A percentile compares a stretch with the other conserved stretches of the same genome.
phyloP scores from a whole-genome alignment of 2,797 vertebrate species.

The Perdix hodgsoniae region DNA sequence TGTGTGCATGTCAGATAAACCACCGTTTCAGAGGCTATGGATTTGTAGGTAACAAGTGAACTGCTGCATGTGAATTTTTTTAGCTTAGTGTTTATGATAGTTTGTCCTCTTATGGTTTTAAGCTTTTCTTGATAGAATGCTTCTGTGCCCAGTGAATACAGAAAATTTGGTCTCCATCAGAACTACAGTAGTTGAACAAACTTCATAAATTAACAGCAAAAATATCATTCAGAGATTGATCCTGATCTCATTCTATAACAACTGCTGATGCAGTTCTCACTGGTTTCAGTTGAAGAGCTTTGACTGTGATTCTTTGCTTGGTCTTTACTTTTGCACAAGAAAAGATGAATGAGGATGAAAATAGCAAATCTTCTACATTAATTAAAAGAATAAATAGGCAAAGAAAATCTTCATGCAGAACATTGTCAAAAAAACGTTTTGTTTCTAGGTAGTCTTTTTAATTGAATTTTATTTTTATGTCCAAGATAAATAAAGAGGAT shows the following conservation, averaged over 20 bases:
- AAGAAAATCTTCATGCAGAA: neutral
- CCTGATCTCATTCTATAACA: neutral
- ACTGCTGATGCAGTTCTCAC: neutral
- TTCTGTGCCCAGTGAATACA: neutral
- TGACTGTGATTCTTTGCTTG: neutral
- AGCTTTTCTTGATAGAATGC: neutral
- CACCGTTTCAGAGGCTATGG: neutral
- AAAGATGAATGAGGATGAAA: neutral
- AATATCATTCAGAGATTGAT: neutral
- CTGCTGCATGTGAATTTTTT: neutral
- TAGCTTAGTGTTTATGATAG: neutral
- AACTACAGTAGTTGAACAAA: neutral
- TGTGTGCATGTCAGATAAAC: slow-evolving; percentile 28
- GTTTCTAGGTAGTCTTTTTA: neutral
- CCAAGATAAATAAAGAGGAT: neutral
- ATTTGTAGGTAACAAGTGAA: slow-evolving; percentile 6
- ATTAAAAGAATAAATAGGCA: neutral
- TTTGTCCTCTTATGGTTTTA: neutral
- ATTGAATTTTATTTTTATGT: neutral
- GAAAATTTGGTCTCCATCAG: neutral
- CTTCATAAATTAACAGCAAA: neutral
- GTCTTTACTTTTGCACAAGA: neutral
- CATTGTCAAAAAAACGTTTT: neutral
- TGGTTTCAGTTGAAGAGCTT: neutral
- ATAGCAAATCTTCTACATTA: neutral